These are phyloP conservation scores for Sesamia nonagrioides DNA, from an alignment of 1,140 invertebrate species.

Conservation along the genomic window DNA sequence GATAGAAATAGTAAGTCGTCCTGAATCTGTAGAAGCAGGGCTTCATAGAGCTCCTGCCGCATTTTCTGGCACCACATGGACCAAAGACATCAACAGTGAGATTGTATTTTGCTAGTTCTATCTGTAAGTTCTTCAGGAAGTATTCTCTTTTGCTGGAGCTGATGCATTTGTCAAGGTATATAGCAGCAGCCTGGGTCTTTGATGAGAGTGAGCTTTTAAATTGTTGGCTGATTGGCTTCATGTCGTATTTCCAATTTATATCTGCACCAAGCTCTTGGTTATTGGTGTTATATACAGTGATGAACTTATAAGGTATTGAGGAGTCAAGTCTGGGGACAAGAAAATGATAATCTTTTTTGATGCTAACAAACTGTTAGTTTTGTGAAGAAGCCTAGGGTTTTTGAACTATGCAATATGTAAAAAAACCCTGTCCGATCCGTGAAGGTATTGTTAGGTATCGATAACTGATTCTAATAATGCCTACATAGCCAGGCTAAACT, in stretches of 20 bases:
- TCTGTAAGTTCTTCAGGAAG: conserved; percentile 88
- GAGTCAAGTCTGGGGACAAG: conserved; percentile 76
- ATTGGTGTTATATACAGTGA: conserved; percentile 74
- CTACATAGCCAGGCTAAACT: too few relatives aligned
- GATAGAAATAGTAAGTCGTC: conserved; percentile 90
- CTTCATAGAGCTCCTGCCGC: conserved; percentile 65
- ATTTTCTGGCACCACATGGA: conserved; percentile 85
- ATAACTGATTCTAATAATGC: too few relatives aligned
- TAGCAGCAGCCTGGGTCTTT: conserved; percentile 86
- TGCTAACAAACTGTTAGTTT: too few relatives aligned
- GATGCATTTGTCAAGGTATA: conserved; percentile 90
- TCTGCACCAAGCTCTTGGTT: conserved; percentile 64
- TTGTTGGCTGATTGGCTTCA: conserved; percentile 59
- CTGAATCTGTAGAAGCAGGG: conserved; percentile 82
- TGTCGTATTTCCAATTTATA: conserved; percentile 66
- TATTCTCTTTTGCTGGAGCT: conserved; percentile 87
- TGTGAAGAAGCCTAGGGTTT: too few relatives aligned
- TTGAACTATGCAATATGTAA: too few relatives aligned
- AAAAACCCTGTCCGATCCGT: too few relatives aligned
- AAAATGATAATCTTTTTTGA: background rate
- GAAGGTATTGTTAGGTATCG: too few relatives aligned
- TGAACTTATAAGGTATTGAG: conserved; percentile 82
- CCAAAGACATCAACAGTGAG: conserved; percentile 90
- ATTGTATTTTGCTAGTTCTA: conserved; percentile 82
- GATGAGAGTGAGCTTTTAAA: conserved; percentile 60